A percentile compares a stretch with the other conserved stretches of the same genome.
Evolutionary conservation across 2,113 vertebrate genomes (phyloP).

Genomic region (Patagioenas fasciata): DNA sequence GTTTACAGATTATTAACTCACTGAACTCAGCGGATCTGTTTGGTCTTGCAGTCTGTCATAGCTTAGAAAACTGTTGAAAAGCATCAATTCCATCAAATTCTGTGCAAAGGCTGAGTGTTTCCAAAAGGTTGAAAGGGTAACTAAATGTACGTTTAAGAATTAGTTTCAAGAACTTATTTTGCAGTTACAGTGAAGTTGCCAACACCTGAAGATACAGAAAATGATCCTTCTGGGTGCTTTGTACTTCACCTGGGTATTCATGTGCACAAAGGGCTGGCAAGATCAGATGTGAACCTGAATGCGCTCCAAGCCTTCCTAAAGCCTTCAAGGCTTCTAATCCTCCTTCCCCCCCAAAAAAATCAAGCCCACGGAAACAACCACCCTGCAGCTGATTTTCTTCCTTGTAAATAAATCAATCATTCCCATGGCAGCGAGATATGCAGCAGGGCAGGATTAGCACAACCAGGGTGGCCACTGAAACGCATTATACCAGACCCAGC

Average conservation of each 20-base stretch:
- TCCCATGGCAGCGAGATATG: conserved; percentile 14
- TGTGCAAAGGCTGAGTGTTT: not conserved
- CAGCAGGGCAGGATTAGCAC: not conserved
- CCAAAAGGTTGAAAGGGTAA: not conserved
- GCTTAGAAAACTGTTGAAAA: not conserved
- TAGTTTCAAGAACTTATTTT: not conserved
- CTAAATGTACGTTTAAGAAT: not conserved
- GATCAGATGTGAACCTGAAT: not conserved
- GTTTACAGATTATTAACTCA: not conserved
- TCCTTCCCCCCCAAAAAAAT: not conserved
- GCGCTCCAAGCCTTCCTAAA: not conserved
- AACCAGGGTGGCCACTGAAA: not conserved
- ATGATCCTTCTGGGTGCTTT: not conserved
- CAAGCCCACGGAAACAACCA: not conserved
- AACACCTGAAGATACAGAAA: not conserved
- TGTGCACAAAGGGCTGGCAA: not conserved
- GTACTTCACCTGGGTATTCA: not conserved
- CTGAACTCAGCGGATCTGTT: not conserved
- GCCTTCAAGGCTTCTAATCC: not conserved
- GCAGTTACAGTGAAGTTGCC: not conserved
- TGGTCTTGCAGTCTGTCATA: not conserved
- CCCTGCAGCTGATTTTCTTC: not conserved
- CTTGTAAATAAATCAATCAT: not conserved
- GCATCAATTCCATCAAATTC: not conserved
- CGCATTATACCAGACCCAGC: not conserved